Base-by-base conservation (phyloP, 2,113 vertebrate species). In the Ammodytes marinus region DNA sequence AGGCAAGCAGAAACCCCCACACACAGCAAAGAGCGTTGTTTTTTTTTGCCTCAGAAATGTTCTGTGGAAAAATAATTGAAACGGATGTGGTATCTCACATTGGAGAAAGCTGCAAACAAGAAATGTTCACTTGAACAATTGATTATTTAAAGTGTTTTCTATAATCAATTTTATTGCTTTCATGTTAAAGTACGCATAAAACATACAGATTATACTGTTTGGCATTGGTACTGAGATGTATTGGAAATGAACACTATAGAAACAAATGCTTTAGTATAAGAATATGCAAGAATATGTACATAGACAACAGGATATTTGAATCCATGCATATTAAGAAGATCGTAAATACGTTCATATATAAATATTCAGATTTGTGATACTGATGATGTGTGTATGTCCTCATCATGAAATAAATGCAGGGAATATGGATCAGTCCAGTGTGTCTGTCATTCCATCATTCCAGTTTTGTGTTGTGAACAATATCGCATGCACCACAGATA, bases 51-150 rank as follows among this genome's bases (percentile, higher is more conserved):
- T 15, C 3, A 6, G 17, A 11, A 52, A 69, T 27, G 50, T 52
- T 67, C 61, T 74, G 58, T 77, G 42, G 35, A 55, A 60, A 77
- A 6, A 27, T 27, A 27, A 27, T 27, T 27, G 27, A 27, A 27
- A 27, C 27, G 2, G 27, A 27, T 27, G 27, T 27, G 27, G 27
- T 27, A 27, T 27, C 27, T 27, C 27, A 27, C 27, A 27, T 27
- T 27, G 27, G 27, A 27, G 27, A 27, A 27, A 27, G 27, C 27
- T 27, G 27, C 27, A 27, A 27, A 27, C 27, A 27, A 27, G 27
- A 27, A 27, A 27, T 27, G 27, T 27, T 27, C 27, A 27, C 27
- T 27, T 27, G 27, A 27, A 27, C 27, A 27, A 2, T 27, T 27
- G 27, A 27, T 27, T 27, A 27, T 27, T 27, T 27, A 27, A 27